Evolutionary conservation across 2,113 vertebrate species (phyloP).

Genomic region (Xerus inauris): DNA sequence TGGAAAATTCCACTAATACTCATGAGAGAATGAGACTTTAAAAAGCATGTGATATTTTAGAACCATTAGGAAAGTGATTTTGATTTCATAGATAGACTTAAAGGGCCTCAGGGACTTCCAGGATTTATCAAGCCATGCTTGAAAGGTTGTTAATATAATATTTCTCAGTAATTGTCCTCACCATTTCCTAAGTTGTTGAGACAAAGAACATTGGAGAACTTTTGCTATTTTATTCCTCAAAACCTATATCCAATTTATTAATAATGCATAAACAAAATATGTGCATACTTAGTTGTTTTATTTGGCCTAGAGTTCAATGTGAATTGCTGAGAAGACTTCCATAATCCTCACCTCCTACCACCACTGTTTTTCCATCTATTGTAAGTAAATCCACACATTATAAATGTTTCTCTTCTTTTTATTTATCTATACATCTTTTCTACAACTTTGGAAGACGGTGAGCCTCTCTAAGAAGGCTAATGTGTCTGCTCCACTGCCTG

Average conservation of each 20-base stretch:
- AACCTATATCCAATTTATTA: background rate
- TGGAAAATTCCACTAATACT: background rate
- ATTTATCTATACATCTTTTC: background rate
- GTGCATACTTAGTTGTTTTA: background rate
- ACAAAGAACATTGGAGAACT: background rate
- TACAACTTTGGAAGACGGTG: background rate
- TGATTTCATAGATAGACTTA: background rate
- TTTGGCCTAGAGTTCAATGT: background rate
- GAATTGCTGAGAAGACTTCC: background rate
- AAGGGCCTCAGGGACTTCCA: background rate
- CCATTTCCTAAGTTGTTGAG: background rate
- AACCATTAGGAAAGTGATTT: background rate
- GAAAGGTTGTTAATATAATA: background rate
- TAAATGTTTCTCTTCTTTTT: background rate
- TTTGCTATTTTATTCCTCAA: background rate
- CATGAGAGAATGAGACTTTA: background rate
- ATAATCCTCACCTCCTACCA: background rate
- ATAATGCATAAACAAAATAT: background rate
- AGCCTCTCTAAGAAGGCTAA: background rate
- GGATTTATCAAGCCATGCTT: background rate
- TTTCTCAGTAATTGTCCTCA: background rate
- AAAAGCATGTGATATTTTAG: background rate
- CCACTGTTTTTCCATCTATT: background rate
- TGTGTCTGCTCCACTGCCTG: too few species aligned
- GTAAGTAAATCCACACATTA: background rate